A percentile compares a stretch with the other conserved stretches of the same genome.
These are phyloP conservation scores for Strigamia transsilvanica DNA, from an alignment of 2,888 invertebrate species.

Conservation along the genomic window DNA sequence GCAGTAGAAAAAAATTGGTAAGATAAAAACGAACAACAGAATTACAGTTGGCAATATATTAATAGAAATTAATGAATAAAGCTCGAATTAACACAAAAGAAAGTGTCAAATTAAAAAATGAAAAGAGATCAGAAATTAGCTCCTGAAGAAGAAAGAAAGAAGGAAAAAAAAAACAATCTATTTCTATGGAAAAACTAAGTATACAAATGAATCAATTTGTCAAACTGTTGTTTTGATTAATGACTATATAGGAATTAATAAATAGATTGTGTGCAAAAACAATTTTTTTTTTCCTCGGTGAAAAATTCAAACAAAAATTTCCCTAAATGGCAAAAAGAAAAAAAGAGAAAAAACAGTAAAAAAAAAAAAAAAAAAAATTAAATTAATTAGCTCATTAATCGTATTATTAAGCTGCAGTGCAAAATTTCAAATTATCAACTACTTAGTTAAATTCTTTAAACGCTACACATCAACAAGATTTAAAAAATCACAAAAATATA, in stretches of 20 bases:
- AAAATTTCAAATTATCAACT: slow-evolving; percentile 16
- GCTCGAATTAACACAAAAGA: slow-evolving; percentile 4
- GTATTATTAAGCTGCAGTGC: neutral
- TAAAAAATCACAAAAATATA: neutral
- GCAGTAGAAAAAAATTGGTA: neutral
- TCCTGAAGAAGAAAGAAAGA: neutral
- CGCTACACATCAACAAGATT: neutral
- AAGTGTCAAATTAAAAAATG: neutral
- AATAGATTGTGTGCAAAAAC: neutral
- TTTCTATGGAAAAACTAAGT: neutral
- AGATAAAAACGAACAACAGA: slow-evolving; percentile 29
- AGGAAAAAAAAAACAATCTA: neutral
- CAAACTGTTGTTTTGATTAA: slow-evolving; percentile 40
- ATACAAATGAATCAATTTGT: slow-evolving; percentile 48
- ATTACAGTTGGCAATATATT: slow-evolving; percentile 39
- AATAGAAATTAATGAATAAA: slow-evolving; percentile 15
- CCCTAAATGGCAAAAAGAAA: neutral
- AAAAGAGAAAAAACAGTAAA: neutral
- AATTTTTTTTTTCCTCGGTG: neutral
- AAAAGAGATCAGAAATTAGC: neutral
- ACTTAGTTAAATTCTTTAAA: neutral
- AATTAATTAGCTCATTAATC: slow-evolving; percentile 29
- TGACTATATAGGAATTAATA: slow-evolving; percentile 33
- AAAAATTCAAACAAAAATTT: slow-evolving; percentile 11
- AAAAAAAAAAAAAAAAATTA: neutral